Evolutionary conservation across 1,140 invertebrate species (phyloP).

Genomic region (Portunus trituberculatus): DNA sequence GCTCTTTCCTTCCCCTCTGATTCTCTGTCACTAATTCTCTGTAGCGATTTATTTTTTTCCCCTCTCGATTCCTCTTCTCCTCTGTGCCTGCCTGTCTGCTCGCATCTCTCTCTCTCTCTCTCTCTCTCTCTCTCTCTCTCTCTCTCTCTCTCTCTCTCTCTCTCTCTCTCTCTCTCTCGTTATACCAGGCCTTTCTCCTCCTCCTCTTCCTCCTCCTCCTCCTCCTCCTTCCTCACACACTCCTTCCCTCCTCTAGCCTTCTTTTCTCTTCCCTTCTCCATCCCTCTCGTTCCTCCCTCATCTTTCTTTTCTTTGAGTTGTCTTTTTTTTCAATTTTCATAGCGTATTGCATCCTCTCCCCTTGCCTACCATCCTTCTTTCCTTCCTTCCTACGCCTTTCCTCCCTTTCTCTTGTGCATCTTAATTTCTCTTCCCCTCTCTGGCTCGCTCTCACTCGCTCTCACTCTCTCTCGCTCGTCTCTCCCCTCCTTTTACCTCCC

Average conservation of each 20-base stretch:
- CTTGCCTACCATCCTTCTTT: background rate
- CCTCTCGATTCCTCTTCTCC: constrained; percentile 43
- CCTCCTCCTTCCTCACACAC: background rate
- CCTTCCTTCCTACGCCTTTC: background rate
- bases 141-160: constrained; percentile 35
- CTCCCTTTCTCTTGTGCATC: background rate
- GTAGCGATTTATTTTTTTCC: constrained; percentile 6
- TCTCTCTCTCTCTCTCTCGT: constrained; percentile 34
- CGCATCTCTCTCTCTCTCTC: background rate
- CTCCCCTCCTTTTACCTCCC: constrained; percentile 26
- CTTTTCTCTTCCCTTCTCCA: constrained; percentile 1
- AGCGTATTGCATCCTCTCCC: background rate
- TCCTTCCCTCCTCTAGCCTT: constrained; percentile 17
- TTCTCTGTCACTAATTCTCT: constrained; percentile 32
- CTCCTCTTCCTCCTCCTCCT: background rate
- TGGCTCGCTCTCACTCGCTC: background rate
- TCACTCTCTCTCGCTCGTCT: constrained; percentile 41
- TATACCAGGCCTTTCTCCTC: background rate
- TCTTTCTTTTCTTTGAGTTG: constrained; percentile 28
- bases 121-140: no score
- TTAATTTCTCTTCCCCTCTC: constrained; percentile 41
- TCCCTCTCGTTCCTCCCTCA: constrained; percentile 26
- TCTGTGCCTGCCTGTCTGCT: background rate
- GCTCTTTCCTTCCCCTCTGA: constrained; percentile 49
- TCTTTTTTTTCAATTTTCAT: background rate